These are phyloP conservation scores for Eulacestoma nigropectus DNA, from an alignment of 2,113 vertebrate genomes.

Conservation along the genomic window DNA sequence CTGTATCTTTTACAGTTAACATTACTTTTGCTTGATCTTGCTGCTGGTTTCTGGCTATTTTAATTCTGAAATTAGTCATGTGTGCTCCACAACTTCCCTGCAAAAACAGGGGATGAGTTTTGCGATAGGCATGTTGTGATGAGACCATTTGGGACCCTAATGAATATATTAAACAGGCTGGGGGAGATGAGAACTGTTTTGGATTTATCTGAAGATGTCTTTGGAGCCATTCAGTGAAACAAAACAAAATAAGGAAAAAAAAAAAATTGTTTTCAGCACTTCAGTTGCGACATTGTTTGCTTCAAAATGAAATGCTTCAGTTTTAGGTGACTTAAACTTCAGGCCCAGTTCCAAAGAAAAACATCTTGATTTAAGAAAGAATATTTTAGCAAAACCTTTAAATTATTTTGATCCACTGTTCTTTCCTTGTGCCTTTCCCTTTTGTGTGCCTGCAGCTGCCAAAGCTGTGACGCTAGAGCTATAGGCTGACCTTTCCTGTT, in stretches of 20 bases:
- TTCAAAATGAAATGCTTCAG: not conserved
- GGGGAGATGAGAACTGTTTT: not conserved
- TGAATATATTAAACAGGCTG: not conserved
- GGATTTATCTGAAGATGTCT: not conserved
- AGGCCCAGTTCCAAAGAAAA: not conserved
- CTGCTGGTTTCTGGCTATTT: not conserved
- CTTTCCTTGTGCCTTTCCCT: not conserved
- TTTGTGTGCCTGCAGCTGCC: not conserved
- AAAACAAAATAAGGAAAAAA: not conserved
- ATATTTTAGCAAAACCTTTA: not conserved
- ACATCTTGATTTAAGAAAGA: not conserved
- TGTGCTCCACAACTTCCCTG: not conserved
- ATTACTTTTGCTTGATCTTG: not conserved
- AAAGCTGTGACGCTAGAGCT: not conserved
- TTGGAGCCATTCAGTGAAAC: not conserved
- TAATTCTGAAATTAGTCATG: not conserved
- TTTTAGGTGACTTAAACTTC: conserved; percentile 26
- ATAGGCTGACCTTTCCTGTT: not conserved
- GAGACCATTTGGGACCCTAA: not conserved
- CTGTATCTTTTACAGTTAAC: not conserved
- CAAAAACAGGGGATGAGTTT: not conserved
- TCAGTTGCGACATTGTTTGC: not conserved
- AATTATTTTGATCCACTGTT: not conserved
- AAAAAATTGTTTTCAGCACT: not conserved
- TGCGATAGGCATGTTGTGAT: not conserved